Base-by-base conservation (phyloP, 2,113 vertebrate genomes). In the Leptosomus discolor region DNA sequence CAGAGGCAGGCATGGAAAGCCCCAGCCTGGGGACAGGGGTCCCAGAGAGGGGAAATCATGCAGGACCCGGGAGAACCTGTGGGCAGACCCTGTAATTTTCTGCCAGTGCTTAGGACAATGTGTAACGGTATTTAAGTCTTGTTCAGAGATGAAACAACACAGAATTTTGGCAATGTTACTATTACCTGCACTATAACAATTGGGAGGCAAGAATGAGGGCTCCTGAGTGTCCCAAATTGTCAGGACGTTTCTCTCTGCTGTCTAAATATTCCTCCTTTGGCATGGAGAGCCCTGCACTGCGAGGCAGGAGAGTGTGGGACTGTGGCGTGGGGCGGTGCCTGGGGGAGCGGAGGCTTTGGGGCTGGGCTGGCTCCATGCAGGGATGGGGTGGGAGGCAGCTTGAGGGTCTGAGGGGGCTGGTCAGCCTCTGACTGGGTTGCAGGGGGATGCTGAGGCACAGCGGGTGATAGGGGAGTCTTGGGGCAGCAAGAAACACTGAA, bases 241-340 rank as follows among this genome's bases (percentile, higher is more conserved):
- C 90, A 58, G 51, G 32, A 6, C 16, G 14, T 37, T 53, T 48
- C 24, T 18, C 45, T 67, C 8, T 57, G 46, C 50, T 85, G 69
- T 19, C n/a, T 46, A 57, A 67, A 65, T n/a, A 53, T 41, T 70
- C 64, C 22, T 54, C 13, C n/a, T 77, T 61, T 4, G 10, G 46
- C 39, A 43, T 6, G 6, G 51, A 79, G 9, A 70, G n/a, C 39
- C n/a, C 32, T 41, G 36, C 15, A 12, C 36, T 41, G 8, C 0
- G 1, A 32, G 54, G 24, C 56, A 57, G 51, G 26, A 29, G 26
- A 23, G 12, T 3, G 46, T 20, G 54, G 16, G 37, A 27, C 23
- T 2, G 0, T 1, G 7, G 41, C 39, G 15, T 3, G 16, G 51
- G 50, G 58, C 36, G n/a, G 50, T 1, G 3, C 30, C 60, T 18